Evolutionary conservation across 2,888 invertebrate genomes (phyloP), one percentile per base, ranked within the genome.

Genomic region (Hemicrepidius hirtus): DNA sequence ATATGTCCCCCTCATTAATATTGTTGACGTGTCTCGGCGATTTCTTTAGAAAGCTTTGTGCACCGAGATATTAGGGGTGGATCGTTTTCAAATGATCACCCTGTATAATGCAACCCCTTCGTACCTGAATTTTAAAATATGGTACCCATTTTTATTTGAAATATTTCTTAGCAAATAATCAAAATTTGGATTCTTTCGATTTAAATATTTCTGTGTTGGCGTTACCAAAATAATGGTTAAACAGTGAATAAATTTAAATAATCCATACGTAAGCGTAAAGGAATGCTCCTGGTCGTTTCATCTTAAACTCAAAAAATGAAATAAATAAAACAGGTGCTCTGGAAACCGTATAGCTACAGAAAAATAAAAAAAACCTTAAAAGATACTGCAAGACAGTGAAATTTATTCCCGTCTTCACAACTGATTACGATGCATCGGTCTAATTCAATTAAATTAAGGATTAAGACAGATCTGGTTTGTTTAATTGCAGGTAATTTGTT

Each of bases 401-500:
- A 68, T 68, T 68, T 60, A 68, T 68, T 20, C 59, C 28, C 49
- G 71, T 71, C 66, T 18, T 28, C 28, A 24, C 40, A 18, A 68
- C 70, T 67, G 68, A 62, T 63, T 60, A 50, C 59, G 63, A 68
- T 72, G 59, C 76, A 77, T 75, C 72, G 75, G 73, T 78, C 79
- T 77, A 79, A 78, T 80, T 79, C 79, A 78, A 79, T 80, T 81
- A 79, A 81, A 79, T 76, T 74, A 75, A 75, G 72, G 78, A 76
- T 77, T 78, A 77, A 76, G 76, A 77, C 77, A 73, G 75, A 77
- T 76, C 78, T 77, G 77, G 74, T 71, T 74, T 63, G 75, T 79
- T 81, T 82, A 82, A 82, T 80, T 79, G 80, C 77, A 44, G 64
- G 77, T 78, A 80, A 82, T 82, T 82, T 82, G 81, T 82, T 80